Evolutionary conservation across 2,113 vertebrate genomes (phyloP).

Genomic region (Sula dactylatra): DNA sequence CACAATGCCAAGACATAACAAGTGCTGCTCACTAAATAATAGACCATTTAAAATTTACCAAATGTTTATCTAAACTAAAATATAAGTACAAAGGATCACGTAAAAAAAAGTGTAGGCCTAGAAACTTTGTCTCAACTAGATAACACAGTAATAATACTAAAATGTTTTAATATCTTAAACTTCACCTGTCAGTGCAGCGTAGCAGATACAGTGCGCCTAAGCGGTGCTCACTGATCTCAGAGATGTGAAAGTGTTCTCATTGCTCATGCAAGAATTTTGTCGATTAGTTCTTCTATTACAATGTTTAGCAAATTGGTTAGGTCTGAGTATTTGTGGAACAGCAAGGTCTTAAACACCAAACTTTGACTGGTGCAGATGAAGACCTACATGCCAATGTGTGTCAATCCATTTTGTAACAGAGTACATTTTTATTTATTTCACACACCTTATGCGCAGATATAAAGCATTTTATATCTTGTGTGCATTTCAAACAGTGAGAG

Average conservation of each 20-base stretch:
- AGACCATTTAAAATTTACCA: background rate
- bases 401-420: background rate
- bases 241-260: background rate
- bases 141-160: background rate
- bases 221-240: background rate
- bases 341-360: background rate
- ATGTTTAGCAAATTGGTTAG: background rate
- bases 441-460: background rate
- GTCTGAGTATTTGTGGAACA: background rate
- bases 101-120: background rate
- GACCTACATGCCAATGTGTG: accelerated
- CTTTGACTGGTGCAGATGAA: background rate
- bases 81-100: background rate
- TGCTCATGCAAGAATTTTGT: background rate
- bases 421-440: background rate
- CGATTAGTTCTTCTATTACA: background rate
- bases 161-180: background rate
- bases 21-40: background rate
- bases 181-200: background rate
- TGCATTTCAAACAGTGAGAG: background rate
- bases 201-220: background rate
- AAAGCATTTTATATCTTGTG: background rate
- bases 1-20: background rate
- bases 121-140: background rate
- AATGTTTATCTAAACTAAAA: background rate